Conservation (phyloP, 2,113 vertebrate species). For the Hyla sarda region DNA sequence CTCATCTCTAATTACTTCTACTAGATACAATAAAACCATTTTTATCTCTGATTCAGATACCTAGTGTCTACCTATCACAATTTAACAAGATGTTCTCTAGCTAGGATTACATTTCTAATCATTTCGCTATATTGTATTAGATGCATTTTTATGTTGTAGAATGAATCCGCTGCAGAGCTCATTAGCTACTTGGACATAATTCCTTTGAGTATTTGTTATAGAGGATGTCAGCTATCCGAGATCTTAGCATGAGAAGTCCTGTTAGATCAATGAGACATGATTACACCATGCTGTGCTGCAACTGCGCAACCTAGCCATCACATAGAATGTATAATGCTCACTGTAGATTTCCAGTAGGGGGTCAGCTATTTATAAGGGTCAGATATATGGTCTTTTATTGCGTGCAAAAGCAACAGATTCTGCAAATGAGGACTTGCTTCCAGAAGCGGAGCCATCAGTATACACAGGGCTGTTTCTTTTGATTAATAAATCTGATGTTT, state of each 20-base stretch:
- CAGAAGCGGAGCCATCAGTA: background rate
- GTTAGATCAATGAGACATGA: background rate
- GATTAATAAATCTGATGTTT: background rate
- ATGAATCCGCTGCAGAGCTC: background rate
- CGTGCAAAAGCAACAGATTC: background rate
- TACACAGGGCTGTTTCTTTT: background rate
- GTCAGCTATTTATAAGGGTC: background rate
- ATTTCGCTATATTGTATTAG: background rate
- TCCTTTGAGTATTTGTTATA: constrained; percentile 6
- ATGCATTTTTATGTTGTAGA: background rate
- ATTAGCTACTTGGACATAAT: background rate
- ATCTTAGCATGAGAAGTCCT: background rate
- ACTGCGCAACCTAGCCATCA: background rate
- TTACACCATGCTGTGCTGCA: background rate
- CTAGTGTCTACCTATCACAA: background rate
- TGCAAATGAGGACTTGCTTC: background rate
- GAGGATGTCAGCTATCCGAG: constrained; percentile 7
- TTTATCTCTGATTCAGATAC: too few species aligned
- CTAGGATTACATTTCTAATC: background rate
- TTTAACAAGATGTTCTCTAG: background rate
- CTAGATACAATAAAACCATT: too few species aligned
- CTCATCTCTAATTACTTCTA: too few species aligned
- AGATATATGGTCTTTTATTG: background rate
- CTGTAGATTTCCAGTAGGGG: background rate
- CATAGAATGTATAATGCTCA: constrained; percentile 13